Base-by-base conservation (phyloP, 2,797 vertebrate genomes). In the Austrolebias charrua region DNA sequence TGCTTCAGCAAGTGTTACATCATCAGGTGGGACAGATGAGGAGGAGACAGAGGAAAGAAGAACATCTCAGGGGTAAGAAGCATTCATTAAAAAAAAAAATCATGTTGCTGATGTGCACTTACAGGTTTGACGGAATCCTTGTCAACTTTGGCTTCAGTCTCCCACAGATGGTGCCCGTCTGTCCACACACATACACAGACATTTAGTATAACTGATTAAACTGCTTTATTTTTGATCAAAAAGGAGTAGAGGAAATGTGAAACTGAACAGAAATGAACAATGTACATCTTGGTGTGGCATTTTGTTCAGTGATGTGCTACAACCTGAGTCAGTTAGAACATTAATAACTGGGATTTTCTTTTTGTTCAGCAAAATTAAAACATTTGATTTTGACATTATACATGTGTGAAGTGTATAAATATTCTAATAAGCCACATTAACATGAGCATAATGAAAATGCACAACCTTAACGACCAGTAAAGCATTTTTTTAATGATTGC, bases 161-260 rank as follows among this genome's bases (percentile, higher is more conserved):
- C 97, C 97, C 97, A 98, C 83, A 98, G 91, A 69, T 98, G 96
- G 91, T 98, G 96, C 60, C 97, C 97, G 91, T 98, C 97, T 98
- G 58, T 57, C 43, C 50, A 78, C 44, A 75, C 66, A 75, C 75
- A 42, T 1, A 31, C 10, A 31, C 6, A 47, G 33, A 3, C 24
- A 47, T 33, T 40, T 40, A 40, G 38, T 29, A 33, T 12, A 12
- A 35, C 29, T 20, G 35, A 14, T 46, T 13, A 45, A 57, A 57
- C 38, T n/a, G 40, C 13, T 18, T 29, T n/a, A n/a, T n/a, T 13
- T 14, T 14, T 43, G 1, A 15, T 16, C 4, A 16, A 43, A 43
- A 43, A 43, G 4, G 14, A n/a, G 15, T 44, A 44, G 43, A 44
- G 14, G 16, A 15, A 44, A 7, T 16, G 4, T 44, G 15, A 44